These are phyloP conservation scores for Cosmopolites sordidus DNA, from an alignment of 2,888 invertebrate genomes.

Conservation along the genomic window DNA sequence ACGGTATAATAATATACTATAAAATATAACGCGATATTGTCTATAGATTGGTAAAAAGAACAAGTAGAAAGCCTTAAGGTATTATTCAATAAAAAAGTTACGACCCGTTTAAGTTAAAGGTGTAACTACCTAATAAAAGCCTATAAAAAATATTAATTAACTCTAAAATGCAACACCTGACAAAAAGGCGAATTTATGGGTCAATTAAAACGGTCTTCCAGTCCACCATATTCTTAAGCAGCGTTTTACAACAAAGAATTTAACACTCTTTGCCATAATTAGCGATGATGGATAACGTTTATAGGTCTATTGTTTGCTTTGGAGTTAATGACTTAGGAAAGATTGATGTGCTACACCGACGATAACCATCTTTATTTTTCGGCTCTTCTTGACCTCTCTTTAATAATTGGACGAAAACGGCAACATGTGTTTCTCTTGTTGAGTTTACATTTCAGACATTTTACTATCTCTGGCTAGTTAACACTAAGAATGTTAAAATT, in stretches of 20 bases:
- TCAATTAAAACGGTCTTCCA: conserved; percentile 7
- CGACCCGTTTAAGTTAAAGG: neutral
- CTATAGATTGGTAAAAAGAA: no score
- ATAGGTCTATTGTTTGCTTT: conserved; percentile 13
- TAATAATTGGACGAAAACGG: conserved; percentile 4
- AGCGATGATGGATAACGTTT: conserved; percentile 14
- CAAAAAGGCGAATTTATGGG: conserved; percentile 9
- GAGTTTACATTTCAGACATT: neutral
- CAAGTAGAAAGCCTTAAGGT: no score
- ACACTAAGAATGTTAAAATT: no score
- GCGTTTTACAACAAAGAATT: conserved; percentile 14
- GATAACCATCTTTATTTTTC: conserved; percentile 4
- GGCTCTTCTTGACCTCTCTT: conserved; percentile 5
- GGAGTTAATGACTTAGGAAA: conserved; percentile 13
- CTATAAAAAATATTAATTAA: neutral
- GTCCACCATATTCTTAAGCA: conserved; percentile 9
- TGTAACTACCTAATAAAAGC: neutral
- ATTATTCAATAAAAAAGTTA: no score
- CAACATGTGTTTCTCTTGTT: conserved; percentile 12
- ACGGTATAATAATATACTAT: no score
- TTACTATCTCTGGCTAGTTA: no score
- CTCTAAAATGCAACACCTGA: conserved; percentile 6
- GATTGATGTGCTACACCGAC: conserved; percentile 9
- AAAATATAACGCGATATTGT: no score
- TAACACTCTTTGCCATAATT: conserved; percentile 15